Base-by-base conservation (phyloP, 1,140 invertebrate species). In the Drosophila nasuta region DNA sequence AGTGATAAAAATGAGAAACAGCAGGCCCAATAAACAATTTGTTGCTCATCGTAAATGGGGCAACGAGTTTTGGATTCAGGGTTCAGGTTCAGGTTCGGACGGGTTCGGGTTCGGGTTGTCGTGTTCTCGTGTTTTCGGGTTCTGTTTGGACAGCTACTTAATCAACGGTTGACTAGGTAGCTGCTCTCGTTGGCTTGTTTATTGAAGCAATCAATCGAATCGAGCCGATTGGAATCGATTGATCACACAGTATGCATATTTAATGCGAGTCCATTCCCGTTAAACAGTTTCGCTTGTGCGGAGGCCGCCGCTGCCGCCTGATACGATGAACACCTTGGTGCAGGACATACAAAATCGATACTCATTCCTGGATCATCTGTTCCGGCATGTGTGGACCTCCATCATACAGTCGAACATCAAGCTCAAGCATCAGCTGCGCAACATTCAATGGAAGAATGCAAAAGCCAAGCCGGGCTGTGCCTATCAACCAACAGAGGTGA, bases 401-500 rank as follows among this genome's bases (percentile, higher is more conserved):
- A 87, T 90, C 45, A 91, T 90, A 13, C 85, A 79, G 54, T 77
- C 82, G 35, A 91, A 91, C 65, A 65, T 75, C 20, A 74, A 72
- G 25, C 75, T 90, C 11, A 91, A 91, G 60, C 70, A 77, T 2
- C 81, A 86, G 54, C 51, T 91, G 28, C 71, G 82, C 7, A 89
- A 81, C 54, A 82, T 90, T 7, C 82, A 79, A 85, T 94, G 94
- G 94, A 94, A 94, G 93, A 94, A 94, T 79, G 93, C 92, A 58
- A 93, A 93, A 77, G 94, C 94, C 35, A 92, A 92, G 38, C 92
- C 93, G 5, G 94, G 94, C 77, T 93, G 93, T 77, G 94, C 94
- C 5, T 94, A 94, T 70, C 92, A 94, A 51, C 94, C 94, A 11
- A 94, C 94, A n/a, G 93, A 93, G 77, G 94, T 94, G 77, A 92